Evolutionary conservation across 2,888 invertebrate genomes (phyloP), one percentile per base, ranked within the genome.

Genomic region (Druceiella hillmani): DNA sequence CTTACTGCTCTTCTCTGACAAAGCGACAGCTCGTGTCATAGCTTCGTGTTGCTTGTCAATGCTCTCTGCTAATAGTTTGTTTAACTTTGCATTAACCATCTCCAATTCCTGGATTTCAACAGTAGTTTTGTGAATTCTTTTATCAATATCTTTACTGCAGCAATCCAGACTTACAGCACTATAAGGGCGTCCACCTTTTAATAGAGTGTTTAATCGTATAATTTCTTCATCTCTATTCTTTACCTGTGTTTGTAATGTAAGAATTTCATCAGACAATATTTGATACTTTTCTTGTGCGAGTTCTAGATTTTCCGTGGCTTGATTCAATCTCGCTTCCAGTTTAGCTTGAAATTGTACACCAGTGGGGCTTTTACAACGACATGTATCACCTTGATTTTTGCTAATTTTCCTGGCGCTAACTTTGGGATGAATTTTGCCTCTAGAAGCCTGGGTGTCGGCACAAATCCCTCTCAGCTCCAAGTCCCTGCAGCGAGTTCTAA

Each of bases 41-140:
- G 87, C 88, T 56, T 87, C 87, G 58, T 88, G 88, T 53, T 84
- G 83, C 52, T 81, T 82, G 36, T 73, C 67, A 40, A 83, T 56
- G 12, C 78, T 68, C 47, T 72, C 78, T 62, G 62, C 77, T 28
- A 66, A 45, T 50, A 72, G 64, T 49, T 58, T 65, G 45, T 62
- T 66, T 26, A 70, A 66, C 22, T 61, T 55, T 37, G 79, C 74
- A 52, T 81, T 66, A 43, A 68, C 59, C 32, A 59, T 59, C 61
- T 83, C 84, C 17, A 78, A 68, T 38, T 76, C 74, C 49, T 76
- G 74, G 38, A 86, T 55, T 31, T 73, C 59, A 52, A 70, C 75
- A 17, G 79, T 58, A 54, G 83, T 74, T 48, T 74, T 74, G 33
- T 76, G 67, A 7, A 78, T 50, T 38, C 69, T 71, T 6, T 59